A percentile compares a stretch with the other conserved stretches of the same genome.
Conservation (phyloP, 2,113 vertebrate species). For the Syngnathus typhle region DNA sequence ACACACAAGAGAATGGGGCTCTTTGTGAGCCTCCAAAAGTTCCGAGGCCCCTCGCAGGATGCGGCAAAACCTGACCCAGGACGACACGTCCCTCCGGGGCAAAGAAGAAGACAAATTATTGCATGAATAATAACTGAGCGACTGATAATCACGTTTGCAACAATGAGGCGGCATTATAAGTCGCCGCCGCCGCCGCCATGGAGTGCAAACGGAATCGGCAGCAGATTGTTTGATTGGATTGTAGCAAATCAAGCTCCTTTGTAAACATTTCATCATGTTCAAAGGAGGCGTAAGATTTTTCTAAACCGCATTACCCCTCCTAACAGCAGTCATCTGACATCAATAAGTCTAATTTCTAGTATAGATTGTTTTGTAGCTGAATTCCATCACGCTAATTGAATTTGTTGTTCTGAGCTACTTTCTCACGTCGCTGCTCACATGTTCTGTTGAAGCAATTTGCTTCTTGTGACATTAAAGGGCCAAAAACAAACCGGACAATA, state of each 20-base stretch:
- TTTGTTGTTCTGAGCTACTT: conserved; percentile 68
- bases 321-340: conserved; percentile 75
- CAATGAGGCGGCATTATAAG: conserved; percentile 25
- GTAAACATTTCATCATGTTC: conserved; percentile 74
- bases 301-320: conserved; percentile 59
- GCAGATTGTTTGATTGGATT: conserved; percentile 57
- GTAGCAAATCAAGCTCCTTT: conserved; percentile 68
- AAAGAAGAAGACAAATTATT: conserved; percentile 29
- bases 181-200: neutral
- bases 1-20: conserved; percentile 62
- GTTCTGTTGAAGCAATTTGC: conserved; percentile 59
- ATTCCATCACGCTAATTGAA: conserved; percentile 75
- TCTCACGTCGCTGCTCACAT: conserved; percentile 69
- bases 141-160: neutral
- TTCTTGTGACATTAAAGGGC: conserved; percentile 42
- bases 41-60: conserved; percentile 44
- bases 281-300: conserved; percentile 59
- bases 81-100: conserved; percentile 25
- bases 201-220: conserved; percentile 28
- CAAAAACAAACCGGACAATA: conserved; percentile 49
- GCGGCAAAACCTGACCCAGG: conserved; percentile 44
- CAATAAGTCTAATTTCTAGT: conserved; percentile 72
- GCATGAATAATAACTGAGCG: conserved; percentile 22
- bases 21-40: conserved; percentile 62
- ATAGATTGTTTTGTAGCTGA: conserved; percentile 79